A percentile compares a stretch with the other conserved stretches of the same genome.
Evolutionary conservation across 2,888 invertebrate genomes (phyloP).

Genomic region (Dynastes grantii): DNA sequence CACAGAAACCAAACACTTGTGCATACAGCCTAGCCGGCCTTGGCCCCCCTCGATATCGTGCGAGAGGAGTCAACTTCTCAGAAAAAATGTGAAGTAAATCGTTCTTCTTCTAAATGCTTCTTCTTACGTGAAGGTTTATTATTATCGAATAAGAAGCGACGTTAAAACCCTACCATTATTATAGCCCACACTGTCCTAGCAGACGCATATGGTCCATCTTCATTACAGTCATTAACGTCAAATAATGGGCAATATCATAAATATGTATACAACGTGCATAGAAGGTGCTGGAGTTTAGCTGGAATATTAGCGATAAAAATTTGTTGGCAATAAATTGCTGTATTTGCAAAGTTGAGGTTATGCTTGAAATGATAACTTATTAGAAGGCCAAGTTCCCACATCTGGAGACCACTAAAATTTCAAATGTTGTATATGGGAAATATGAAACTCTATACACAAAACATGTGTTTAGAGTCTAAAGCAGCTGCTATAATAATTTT

Average conservation of each 20-base stretch:
- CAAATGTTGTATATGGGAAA: not conserved
- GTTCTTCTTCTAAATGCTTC: not conserved
- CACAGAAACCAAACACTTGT: conserved; percentile 42
- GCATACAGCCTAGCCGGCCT: conserved; percentile 29
- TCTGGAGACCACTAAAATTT: not conserved
- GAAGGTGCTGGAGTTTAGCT: not conserved
- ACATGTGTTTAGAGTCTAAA: conserved; percentile 9
- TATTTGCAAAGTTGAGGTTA: not conserved
- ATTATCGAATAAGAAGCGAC: not conserved
- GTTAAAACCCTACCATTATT: not conserved
- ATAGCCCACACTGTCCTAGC: not conserved
- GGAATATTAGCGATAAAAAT: not conserved
- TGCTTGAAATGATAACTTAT: not conserved
- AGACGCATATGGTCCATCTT: not conserved
- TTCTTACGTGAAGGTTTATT: conserved; percentile 1
- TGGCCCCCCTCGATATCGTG: conserved; percentile 34
- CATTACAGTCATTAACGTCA: not conserved
- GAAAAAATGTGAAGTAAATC: conserved; percentile 21
- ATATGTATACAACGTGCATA: not conserved
- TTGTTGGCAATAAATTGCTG: not conserved
- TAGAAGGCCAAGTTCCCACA: not conserved
- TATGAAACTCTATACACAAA: not conserved
- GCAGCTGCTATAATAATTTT: not conserved
- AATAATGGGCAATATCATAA: not conserved
- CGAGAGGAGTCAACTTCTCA: conserved; percentile 25